A percentile compares a stretch with the other conserved stretches of the same genome.
Conservation (phyloP, 2,888 invertebrate species). For the Disparrhopalites patrizii region DNA sequence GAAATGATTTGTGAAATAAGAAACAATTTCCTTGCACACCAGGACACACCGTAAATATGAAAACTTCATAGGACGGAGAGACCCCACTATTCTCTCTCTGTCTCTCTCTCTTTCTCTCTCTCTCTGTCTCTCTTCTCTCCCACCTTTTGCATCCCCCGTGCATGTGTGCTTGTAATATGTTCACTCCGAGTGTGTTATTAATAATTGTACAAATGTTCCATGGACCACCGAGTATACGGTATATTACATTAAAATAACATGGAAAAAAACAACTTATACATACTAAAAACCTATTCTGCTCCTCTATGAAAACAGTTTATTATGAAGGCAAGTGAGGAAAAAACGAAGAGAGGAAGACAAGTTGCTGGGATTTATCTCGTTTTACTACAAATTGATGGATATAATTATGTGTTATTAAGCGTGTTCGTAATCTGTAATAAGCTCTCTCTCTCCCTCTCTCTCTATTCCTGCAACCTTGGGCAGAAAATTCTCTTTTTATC, state of each 20-base stretch:
- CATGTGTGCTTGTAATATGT: too few species aligned
- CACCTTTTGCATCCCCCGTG: background rate
- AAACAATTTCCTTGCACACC: conserved; percentile 24
- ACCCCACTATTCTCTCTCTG: background rate
- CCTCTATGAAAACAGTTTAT: too few species aligned
- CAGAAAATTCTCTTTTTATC: too few species aligned
- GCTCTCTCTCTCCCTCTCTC: background rate
- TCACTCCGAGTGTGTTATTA: too few species aligned
- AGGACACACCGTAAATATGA: conserved; percentile 27
- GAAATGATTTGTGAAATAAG: conserved; percentile 24
- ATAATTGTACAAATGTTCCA: too few species aligned
- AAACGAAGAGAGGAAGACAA: too few species aligned
- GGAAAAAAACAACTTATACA: too few species aligned
- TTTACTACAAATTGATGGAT: conserved; percentile 17
- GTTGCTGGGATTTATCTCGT: conserved; percentile 10
- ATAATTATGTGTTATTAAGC: conserved; percentile 22
- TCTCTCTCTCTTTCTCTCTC: background rate
- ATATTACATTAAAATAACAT: too few species aligned
- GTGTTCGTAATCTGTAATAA: conserved; percentile 22
- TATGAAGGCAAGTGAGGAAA: too few species aligned
- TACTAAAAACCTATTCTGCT: too few species aligned
- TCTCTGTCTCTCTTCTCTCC: background rate
- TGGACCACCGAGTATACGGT: too few species aligned
- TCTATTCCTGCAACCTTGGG: too few species aligned
- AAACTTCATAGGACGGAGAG: background rate